These are phyloP conservation scores for Autographa pulchrina DNA, from an alignment of 2,888 invertebrate species.

Conservation along the genomic window DNA sequence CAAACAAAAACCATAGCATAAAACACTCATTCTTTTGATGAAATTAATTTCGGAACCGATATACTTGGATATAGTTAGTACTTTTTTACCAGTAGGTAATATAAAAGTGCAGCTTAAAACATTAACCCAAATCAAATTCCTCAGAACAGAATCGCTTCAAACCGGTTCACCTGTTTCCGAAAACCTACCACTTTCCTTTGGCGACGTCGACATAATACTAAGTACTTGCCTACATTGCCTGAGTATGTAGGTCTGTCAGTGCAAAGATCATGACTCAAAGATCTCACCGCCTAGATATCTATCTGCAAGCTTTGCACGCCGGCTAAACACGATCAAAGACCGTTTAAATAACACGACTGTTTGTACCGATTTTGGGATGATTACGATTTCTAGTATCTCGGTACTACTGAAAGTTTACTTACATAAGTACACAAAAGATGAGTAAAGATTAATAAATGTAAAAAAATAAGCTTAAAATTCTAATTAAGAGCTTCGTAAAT, in stretches of 20 bases:
- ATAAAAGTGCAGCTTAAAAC: conserved; percentile 32
- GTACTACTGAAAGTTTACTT: not conserved
- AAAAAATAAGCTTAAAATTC: no score
- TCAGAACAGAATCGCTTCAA: not conserved
- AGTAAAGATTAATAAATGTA: no score
- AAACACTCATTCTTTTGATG: no score
- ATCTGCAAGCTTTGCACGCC: conserved; percentile 43
- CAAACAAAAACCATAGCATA: no score
- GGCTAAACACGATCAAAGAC: conserved; percentile 29
- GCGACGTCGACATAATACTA: conserved; percentile 8
- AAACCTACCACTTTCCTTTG: not conserved
- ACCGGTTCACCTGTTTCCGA: conserved; percentile 1
- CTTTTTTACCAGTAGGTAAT: no score
- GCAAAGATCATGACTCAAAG: conserved; percentile 57
- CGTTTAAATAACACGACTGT: conserved; percentile 21
- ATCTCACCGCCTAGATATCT: conserved; percentile 54
- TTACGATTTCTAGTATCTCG: no score
- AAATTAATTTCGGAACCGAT: no score
- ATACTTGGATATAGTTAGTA: no score
- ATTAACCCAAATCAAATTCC: conserved; percentile 6
- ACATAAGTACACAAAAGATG: no score
- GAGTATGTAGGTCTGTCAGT: conserved; percentile 49
- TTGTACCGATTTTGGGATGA: not conserved
- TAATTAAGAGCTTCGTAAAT: no score
- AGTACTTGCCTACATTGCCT: conserved; percentile 18